A percentile compares a stretch with the other conserved stretches of the same genome.
Evolutionary conservation across 2,888 invertebrate species (phyloP).

Genomic region (Plemyria rubiginata): DNA sequence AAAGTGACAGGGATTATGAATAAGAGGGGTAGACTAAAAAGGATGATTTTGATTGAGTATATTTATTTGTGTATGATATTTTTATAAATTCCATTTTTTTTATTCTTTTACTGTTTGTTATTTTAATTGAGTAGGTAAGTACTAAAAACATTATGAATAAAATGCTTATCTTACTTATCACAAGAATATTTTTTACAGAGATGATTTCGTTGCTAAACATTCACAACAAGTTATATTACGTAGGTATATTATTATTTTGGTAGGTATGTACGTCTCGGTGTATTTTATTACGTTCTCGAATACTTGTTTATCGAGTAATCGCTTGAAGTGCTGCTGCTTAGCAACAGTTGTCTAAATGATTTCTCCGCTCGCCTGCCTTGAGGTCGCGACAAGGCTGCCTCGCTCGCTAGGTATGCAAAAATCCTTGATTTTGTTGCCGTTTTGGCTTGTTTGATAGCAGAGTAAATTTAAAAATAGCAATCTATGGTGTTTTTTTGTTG

Average conservation of each 20-base stretch:
- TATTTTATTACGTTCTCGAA: not conserved
- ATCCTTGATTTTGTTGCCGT: slow-evolving; percentile 17
- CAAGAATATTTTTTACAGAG: not conserved
- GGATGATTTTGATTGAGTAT: no score
- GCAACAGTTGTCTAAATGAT: slow-evolving; percentile 36
- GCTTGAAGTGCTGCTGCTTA: slow-evolving; percentile 18
- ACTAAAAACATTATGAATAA: no score
- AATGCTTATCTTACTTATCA: slow-evolving; percentile 4
- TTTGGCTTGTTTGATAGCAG: not conserved
- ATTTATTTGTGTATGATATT: no score
- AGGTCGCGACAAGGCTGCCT: slow-evolving; percentile 28
- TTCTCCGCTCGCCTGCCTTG: slow-evolving; percentile 32
- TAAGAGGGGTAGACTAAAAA: no score
- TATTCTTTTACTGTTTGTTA: no score
- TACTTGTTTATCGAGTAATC: slow-evolving; percentile 8
- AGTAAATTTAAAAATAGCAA: not conserved
- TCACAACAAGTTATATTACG: not conserved
- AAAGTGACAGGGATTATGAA: no score
- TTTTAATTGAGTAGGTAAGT: no score
- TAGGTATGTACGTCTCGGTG: not conserved
- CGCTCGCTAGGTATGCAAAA: slow-evolving; percentile 18
- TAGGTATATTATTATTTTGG: slow-evolving; percentile 1
- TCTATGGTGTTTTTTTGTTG: no score
- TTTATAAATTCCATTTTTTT: no score
- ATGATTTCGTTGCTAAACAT: slow-evolving; percentile 7